Evolutionary conservation across 2,113 vertebrate species (phyloP), one percentile per base, ranked within the genome.

Genomic region (Mastomys coucha): DNA sequence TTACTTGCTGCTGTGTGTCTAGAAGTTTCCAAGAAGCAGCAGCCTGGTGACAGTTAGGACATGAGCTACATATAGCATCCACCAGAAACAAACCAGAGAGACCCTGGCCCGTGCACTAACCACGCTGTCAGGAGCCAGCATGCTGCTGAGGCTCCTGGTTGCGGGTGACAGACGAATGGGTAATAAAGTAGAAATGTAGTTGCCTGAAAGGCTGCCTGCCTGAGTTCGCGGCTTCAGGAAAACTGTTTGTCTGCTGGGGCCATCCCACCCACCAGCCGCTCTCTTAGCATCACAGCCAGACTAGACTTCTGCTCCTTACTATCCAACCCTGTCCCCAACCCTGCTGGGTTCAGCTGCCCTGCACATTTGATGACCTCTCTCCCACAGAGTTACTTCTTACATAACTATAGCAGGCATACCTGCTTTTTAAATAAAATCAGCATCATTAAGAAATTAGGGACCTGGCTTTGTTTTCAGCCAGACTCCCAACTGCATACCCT

Each of bases 1-100:
- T 39, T 0, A 7, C 2, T 14, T 6, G 19, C 7, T 19, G 51
- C 78, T 56, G 8, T 10, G 75, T 42, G 13, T 65, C 42, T 56
- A 28, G 2, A 8, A 1, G 84, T 14, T 49, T 42, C 58, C 2
- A 9, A n/a, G 80, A 33, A 36, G 33, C 14, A 11, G 26, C 24
- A 3, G 16, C 1, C 0, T 20, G 8, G n/a, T 3, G 0, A 36
- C 12, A 33, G 31, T 75, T 45, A 3, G 7, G 1, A 22, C 42
- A 4, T 7, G 39, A 63, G 3, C 33, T 42, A 36, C 2, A 1
- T 2, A 16, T 56, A 89, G 77, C 53, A 2, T 7, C 20, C 39
- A 42, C 77, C 51, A 19, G 53, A 56, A 72, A 17, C 63, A 58
- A 33, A 20, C 28, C 49, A 12, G 88, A 24, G 42, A 69, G 60